These are phyloP conservation scores for Eurystomus glaucurus DNA, from an alignment of 2,797 vertebrate species.

Conservation along the genomic window DNA sequence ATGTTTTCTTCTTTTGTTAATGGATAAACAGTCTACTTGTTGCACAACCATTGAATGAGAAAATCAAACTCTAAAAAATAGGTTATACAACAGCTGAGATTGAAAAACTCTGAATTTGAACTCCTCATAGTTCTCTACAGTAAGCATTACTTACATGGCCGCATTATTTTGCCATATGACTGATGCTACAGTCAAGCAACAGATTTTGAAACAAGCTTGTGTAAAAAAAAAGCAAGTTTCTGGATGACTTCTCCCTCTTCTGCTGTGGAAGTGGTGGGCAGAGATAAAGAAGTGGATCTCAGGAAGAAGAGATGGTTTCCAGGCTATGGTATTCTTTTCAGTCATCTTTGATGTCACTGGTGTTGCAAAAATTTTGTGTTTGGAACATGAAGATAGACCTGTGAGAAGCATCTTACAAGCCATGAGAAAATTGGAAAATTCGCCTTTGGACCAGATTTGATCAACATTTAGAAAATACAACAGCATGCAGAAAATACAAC, in stretches of 20 bases:
- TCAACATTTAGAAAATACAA: neutral
- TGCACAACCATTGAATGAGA: neutral
- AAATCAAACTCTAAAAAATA: neutral
- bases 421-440: neutral
- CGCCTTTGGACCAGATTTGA: neutral
- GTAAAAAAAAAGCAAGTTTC: neutral
- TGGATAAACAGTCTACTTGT: neutral
- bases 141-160: neutral
- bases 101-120: neutral
- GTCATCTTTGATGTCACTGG: neutral
- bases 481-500: neutral
- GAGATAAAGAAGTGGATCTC: neutral
- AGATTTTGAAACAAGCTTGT: neutral
- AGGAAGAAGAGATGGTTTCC: neutral
- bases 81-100: neutral
- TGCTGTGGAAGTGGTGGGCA: neutral
- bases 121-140: neutral
- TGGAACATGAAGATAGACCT: neutral
- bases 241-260: neutral
- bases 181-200: neutral
- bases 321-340: neutral
- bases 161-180: neutral
- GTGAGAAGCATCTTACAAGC: neutral
- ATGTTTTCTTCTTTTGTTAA: neutral
- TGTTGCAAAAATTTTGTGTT: neutral